Percentiles rank a stretch among this genome's conserved stretches.
phyloP scores from a whole-genome alignment of 2,113 vertebrate species.

The Lepisosteus oculatus region DNA sequence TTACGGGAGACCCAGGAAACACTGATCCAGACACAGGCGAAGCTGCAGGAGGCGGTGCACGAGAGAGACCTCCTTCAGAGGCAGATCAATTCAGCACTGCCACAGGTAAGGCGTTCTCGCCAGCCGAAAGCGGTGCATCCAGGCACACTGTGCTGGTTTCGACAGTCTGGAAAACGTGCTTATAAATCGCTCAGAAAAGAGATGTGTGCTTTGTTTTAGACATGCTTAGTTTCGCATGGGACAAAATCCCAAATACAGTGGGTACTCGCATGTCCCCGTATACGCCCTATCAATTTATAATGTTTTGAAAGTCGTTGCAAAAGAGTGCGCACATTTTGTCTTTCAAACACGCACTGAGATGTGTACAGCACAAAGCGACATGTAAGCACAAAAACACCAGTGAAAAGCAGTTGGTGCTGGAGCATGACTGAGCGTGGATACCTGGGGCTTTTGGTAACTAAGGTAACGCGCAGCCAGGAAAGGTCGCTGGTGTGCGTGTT shows the following conservation, averaged over 20 bases:
- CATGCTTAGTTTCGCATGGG: no score
- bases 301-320: no score
- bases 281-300: no score
- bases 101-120: constrained; percentile 75
- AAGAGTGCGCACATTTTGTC: no score
- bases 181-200: neutral
- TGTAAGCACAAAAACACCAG: no score
- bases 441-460: constrained; percentile 21
- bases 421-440: neutral
- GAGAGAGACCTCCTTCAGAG: constrained; percentile 93
- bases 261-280: no score
- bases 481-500: neutral
- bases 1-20: constrained; percentile 92
- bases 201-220: no score
- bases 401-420: no score
- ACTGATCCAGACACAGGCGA: constrained; percentile 80
- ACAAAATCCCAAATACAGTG: no score
- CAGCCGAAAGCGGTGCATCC: constrained; percentile 18
- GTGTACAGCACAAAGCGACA: no score
- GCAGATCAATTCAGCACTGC: constrained; percentile 88
- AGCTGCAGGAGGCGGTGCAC: constrained; percentile 87
- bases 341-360: no score
- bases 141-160: constrained; percentile 3
- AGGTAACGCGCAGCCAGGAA: constrained; percentile 11
- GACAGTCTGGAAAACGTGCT: neutral